Evolutionary conservation across 2,888 invertebrate genomes (phyloP).

Genomic region (Eilema depressum): DNA sequence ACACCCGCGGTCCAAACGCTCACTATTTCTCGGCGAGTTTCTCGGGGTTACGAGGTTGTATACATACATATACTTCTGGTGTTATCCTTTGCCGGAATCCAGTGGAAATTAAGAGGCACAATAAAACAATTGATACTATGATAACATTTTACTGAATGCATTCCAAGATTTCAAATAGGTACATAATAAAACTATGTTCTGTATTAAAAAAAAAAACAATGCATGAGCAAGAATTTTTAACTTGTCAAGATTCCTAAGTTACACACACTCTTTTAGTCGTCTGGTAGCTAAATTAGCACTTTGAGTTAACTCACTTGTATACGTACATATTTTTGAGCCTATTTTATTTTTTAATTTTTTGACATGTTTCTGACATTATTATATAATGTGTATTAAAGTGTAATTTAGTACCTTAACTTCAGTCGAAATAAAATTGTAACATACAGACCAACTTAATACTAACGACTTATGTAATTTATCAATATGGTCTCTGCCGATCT

Average conservation of each 20-base stretch:
- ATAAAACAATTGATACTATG: slow-evolving; percentile 24
- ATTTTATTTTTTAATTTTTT: not conserved
- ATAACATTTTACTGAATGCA: slow-evolving; percentile 46
- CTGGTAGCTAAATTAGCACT: slow-evolving; percentile 11
- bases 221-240: slow-evolving; percentile 28
- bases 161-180: slow-evolving; percentile 34
- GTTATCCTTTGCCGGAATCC: not conserved
- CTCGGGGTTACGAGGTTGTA: not conserved
- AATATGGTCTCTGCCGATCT: slow-evolving; percentile 73
- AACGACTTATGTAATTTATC: slow-evolving; percentile 30
- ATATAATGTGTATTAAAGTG: not conserved
- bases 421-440: slow-evolving; percentile 50
- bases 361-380: not conserved
- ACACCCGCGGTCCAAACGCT: too few species aligned
- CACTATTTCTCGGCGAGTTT: not conserved
- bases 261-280: not conserved
- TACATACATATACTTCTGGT: not conserved
- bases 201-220: slow-evolving; percentile 24
- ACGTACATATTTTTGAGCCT: not conserved
- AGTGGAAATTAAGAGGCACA: not conserved
- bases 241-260: slow-evolving; percentile 23
- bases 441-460: slow-evolving; percentile 43
- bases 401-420: slow-evolving; percentile 29
- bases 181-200: slow-evolving; percentile 31
- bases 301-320: slow-evolving; percentile 23